These are phyloP conservation scores for Apis cerana DNA, from an alignment of 1,140 invertebrate species.

Conservation along the genomic window DNA sequence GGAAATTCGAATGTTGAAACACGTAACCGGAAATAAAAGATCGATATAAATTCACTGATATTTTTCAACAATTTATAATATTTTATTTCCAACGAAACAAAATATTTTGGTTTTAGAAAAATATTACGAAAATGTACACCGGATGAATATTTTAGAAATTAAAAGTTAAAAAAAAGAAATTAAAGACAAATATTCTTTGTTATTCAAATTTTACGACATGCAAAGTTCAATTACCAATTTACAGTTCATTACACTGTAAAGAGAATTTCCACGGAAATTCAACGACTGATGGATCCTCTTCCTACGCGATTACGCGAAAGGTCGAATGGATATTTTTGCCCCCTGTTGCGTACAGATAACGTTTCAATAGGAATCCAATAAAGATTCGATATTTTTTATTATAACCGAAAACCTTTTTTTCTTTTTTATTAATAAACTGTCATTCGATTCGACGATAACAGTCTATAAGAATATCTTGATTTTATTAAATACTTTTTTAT, in stretches of 20 bases:
- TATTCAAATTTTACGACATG: not conserved
- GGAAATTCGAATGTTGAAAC: too few species aligned
- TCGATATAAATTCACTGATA: too few species aligned
- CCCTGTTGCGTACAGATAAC: conserved; percentile 25
- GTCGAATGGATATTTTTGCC: conserved; percentile 11
- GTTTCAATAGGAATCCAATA: conserved; percentile 32
- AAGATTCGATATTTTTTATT: not conserved
- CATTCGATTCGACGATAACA: not conserved
- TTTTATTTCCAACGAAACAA: too few species aligned
- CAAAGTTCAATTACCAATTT: not conserved
- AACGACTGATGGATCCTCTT: not conserved
- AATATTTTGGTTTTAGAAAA: too few species aligned
- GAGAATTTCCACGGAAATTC: not conserved
- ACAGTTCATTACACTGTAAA: not conserved
- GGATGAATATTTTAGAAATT: too few species aligned
- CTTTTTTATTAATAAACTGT: not conserved
- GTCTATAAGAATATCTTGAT: too few species aligned
- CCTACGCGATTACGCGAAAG: not conserved
- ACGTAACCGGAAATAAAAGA: too few species aligned
- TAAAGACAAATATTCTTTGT: not conserved
- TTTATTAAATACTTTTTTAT: too few species aligned
- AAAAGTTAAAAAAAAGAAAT: not conserved
- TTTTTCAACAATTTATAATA: too few species aligned
- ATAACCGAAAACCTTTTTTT: not conserved
- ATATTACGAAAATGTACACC: too few species aligned